phyloP scores from a whole-genome alignment of 2,113 vertebrate species.

The Cyanocitta stelleri region DNA sequence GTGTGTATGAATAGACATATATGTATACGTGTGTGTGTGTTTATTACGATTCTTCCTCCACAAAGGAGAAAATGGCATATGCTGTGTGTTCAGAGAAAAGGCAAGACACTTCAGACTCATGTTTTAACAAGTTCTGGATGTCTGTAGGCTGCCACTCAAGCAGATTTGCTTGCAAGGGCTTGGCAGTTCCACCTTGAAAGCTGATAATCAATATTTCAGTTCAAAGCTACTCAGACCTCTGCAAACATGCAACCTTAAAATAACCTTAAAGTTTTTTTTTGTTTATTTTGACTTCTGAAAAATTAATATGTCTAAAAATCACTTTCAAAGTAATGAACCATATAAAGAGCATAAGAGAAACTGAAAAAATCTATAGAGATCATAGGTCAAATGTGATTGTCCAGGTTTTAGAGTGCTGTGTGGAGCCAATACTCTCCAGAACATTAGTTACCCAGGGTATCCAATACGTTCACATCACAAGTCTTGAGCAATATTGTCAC shows the following conservation, averaged over 20 bases:
- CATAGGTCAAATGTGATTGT: background rate
- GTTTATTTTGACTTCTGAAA: background rate
- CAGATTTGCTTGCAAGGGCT: background rate
- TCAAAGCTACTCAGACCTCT: background rate
- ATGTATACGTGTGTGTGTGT: background rate
- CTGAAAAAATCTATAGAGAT: background rate
- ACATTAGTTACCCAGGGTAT: background rate
- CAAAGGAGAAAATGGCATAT: background rate
- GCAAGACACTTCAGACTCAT: background rate
- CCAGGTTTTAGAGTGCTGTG: background rate
- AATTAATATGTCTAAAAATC: background rate
- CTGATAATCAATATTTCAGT: background rate
- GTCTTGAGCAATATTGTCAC: background rate
- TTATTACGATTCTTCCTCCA: background rate
- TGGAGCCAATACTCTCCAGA: background rate
- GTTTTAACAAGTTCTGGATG: background rate
- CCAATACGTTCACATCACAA: background rate
- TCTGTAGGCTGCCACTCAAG: background rate
- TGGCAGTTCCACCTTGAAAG: background rate
- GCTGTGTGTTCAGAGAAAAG: background rate
- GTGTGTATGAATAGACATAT: background rate
- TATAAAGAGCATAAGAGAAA: background rate
- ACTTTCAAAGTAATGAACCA: background rate
- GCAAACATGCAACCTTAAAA: background rate
- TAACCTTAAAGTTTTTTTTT: background rate